Base-by-base conservation (phyloP, 2,113 vertebrate genomes). In the Sterrhoptilus dennistouni region DNA sequence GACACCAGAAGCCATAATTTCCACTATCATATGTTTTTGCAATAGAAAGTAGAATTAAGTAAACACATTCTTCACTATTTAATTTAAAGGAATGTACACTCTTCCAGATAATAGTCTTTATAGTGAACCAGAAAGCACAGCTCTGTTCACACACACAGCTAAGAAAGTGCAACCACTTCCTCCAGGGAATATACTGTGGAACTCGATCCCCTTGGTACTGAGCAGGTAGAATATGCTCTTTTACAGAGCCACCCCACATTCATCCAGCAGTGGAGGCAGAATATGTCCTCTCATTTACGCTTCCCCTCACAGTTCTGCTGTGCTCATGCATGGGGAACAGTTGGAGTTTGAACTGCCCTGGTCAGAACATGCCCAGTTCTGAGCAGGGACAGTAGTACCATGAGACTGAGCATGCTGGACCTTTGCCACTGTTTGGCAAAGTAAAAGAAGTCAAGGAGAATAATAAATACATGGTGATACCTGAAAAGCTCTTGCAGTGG, bases 1-100 rank as follows among this genome's bases (percentile, higher is more conserved):
- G 79, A 74, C 83, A 81, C 42, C 31, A 77, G 72, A 92, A 94
- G 90, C 68, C 47, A 15, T 81, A 44, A 78, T 89, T 93, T 95
- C 52, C 72, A 77, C 35, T 83, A 47, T 74, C 8, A 1, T 76
- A 27, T 18, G 17, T 47, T 92, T 87, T 69, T 83, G 42, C 60
- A 89, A 36, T 31, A 69, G 57, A 71, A 91, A 68, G 64, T 9
- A 74, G 59, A 92, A 89, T 83, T 83, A 83, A 95, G 56, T 60
- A 87, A 92, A 66, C 40, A 29, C 8, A 33, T 83, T 85, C 4
- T 76, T 85, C 60, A 12, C 53, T 96, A 19, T 72, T 93, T 91
- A 88, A 79, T 96, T 96, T 76, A 87, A 87, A 94, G 36, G 24
- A 93, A 54, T 44, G 18, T 59, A 82, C 31, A n/a, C 3, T 77